phyloP scores from a whole-genome alignment of 2,113 vertebrate species.

The Corapipo altera region DNA sequence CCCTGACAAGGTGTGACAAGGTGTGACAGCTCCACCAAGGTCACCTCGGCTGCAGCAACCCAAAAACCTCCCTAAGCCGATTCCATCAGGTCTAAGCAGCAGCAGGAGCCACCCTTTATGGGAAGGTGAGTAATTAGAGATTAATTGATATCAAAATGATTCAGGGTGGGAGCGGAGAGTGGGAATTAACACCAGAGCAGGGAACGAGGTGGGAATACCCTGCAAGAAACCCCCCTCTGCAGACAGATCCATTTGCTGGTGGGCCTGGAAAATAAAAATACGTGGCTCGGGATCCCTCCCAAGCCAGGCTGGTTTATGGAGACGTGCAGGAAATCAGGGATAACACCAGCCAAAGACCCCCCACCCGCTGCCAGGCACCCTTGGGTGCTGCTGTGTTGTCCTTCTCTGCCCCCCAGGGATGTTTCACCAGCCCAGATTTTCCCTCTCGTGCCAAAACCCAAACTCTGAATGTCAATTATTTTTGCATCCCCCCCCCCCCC shows the following conservation, averaged over 20 bases:
- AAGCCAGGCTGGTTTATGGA: rapidly evolving
- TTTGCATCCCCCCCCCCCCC: background rate
- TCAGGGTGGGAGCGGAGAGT: rapidly evolving
- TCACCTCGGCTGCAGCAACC: background rate
- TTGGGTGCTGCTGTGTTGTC: background rate
- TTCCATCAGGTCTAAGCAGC: background rate
- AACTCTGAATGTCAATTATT: background rate
- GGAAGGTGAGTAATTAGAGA: background rate
- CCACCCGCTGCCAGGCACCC: background rate
- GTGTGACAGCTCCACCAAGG: background rate
- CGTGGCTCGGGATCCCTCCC: rapidly evolving
- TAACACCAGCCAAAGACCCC: background rate
- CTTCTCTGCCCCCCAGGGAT: rapidly evolving
- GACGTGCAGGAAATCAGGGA: background rate
- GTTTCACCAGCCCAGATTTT: background rate
- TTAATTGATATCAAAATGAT: background rate
- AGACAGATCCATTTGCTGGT: background rate
- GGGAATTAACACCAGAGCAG: rapidly evolving
- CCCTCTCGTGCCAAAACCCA: background rate
- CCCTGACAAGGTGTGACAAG: rapidly evolving
- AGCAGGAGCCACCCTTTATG: background rate
- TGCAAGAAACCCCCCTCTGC: background rate
- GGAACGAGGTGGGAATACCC: background rate
- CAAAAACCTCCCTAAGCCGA: background rate
- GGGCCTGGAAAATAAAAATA: background rate